Conservation (phyloP, 1,140 invertebrate species). For the Scaptomyza montana region DNA sequence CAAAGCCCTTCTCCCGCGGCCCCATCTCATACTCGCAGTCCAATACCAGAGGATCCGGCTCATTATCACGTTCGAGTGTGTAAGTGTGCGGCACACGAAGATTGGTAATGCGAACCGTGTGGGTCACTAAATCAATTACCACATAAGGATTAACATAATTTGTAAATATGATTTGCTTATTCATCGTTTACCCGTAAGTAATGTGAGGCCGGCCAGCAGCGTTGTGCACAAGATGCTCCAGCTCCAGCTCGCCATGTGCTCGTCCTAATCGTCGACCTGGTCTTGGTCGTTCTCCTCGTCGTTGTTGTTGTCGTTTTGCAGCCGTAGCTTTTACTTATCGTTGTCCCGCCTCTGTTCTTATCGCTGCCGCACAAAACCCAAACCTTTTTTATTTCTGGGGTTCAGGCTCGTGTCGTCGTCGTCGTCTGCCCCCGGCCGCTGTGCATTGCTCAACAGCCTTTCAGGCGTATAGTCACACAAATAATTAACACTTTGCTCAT, state of each 20-base stretch:
- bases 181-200: constrained; percentile 66
- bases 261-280: constrained; percentile 51
- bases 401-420: constrained; percentile 11
- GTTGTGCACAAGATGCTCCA: constrained; percentile 63
- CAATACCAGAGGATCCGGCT: constrained; percentile 78
- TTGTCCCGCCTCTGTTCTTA: constrained; percentile 7
- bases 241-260: constrained; percentile 68
- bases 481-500: constrained; percentile 58
- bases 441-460: constrained; percentile 50
- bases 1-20: constrained; percentile 77
- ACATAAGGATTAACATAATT: not conserved
- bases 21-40: constrained; percentile 83
- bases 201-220: constrained; percentile 72
- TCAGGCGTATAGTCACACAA: constrained; percentile 51
- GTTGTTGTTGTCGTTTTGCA: constrained; percentile 27
- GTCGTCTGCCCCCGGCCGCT: constrained; percentile 17
- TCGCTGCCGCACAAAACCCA: no score
- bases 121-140: constrained; percentile 50
- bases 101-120: constrained; percentile 81
- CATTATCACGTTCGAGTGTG: constrained; percentile 75
- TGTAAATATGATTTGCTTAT: not conserved
- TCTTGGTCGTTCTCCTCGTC: constrained; percentile 27
- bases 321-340: constrained; percentile 34
- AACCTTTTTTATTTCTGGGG: not conserved
- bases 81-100: constrained; percentile 80